A percentile compares a stretch with the other conserved stretches of the same genome.
phyloP scores from a whole-genome alignment of 2,113 vertebrate genomes.

The Hemiprocne comata region DNA sequence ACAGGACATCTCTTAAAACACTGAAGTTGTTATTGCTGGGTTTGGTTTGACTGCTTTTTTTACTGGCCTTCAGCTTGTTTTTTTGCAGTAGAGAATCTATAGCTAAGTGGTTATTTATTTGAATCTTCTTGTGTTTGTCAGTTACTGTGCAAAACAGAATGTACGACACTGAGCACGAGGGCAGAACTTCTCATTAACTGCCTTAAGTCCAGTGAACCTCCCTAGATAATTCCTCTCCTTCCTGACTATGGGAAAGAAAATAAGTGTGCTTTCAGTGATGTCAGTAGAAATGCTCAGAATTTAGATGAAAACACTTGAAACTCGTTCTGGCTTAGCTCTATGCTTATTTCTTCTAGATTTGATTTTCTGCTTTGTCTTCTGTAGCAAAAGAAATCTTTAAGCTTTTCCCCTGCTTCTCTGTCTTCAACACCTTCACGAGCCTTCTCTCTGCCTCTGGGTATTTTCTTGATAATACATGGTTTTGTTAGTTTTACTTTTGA shows the following conservation, averaged over 20 bases:
- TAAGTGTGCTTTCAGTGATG: not conserved
- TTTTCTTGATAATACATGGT: not conserved
- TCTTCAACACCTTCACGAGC: not conserved
- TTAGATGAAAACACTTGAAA: not conserved
- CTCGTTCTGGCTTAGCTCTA: not conserved
- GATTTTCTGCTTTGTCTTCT: not conserved
- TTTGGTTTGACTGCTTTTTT: not conserved
- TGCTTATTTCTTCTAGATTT: not conserved
- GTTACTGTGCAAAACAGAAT: not conserved
- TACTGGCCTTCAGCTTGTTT: not conserved
- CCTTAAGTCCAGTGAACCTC: not conserved
- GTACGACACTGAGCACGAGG: not conserved
- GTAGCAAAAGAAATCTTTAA: not conserved
- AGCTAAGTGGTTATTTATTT: not conserved
- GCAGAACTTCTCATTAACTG: not conserved
- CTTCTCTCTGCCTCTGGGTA: not conserved
- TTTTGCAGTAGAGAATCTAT: not conserved
- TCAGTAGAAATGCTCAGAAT: not conserved
- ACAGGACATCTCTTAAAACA: rapidly evolving
- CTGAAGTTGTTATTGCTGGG: not conserved
- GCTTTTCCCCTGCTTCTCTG: not conserved
- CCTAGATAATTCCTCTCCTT: not conserved
- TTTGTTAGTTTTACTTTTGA: not conserved
- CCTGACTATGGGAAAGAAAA: not conserved
- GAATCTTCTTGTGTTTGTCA: not conserved